phyloP scores from a whole-genome alignment of 37 sponge, comb jelly and placozoan genomes.

The Beroe ovata region DNA sequence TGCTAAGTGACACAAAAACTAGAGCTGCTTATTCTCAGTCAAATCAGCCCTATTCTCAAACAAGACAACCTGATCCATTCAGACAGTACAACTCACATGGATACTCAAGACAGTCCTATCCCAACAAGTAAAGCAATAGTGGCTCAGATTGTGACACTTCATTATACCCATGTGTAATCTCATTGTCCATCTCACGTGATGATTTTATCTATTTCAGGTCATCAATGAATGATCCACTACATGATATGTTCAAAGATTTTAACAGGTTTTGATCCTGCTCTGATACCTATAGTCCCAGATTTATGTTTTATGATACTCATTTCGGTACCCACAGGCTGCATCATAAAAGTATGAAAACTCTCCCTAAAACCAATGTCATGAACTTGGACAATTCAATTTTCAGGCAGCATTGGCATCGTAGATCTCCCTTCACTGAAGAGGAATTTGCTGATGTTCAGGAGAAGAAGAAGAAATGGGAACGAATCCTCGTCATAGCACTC shows the following conservation, averaged over 20 bases:
- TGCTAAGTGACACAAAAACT: conserved; percentile 18
- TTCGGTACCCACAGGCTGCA: too few relatives aligned
- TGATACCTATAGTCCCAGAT: too few relatives aligned
- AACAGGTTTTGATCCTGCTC: too few relatives aligned
- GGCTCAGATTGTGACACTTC: too few relatives aligned
- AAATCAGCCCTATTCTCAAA: neutral
- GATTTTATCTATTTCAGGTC: neutral
- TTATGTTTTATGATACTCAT: too few relatives aligned
- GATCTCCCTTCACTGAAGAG: neutral
- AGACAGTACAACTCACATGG: too few relatives aligned
- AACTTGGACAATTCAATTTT: too few relatives aligned
- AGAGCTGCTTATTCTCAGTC: conserved; percentile 13
- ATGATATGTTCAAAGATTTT: neutral
- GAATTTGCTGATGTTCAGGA: neutral
- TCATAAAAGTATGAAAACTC: too few relatives aligned
- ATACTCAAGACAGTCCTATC: neutral
- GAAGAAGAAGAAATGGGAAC: neutral
- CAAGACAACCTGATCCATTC: neutral
- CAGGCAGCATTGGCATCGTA: neutral
- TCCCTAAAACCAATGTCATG: too few relatives aligned
- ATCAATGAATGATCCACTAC: neutral
- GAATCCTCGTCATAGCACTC: neutral
- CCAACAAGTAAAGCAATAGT: too few relatives aligned
- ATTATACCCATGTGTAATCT: too few relatives aligned
- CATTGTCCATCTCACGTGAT: too few relatives aligned